Conservation (phyloP, 2,797 vertebrate species). For the Pseudopleuronectes americanus region DNA sequence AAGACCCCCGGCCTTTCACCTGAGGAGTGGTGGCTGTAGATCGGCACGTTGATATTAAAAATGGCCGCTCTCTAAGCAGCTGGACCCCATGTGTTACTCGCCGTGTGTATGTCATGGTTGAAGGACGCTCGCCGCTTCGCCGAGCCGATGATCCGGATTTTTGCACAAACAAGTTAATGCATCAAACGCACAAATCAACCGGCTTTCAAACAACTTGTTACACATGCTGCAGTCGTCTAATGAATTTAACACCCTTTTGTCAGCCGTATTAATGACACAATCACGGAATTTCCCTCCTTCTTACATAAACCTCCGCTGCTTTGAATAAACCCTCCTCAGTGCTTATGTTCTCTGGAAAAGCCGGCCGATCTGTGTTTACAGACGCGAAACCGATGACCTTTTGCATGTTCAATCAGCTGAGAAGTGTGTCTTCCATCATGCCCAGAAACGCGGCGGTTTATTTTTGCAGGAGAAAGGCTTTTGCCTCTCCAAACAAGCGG, state of each 20-base stretch:
- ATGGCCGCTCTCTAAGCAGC: slow-evolving; percentile 65
- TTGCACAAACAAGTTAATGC: slow-evolving; percentile 29
- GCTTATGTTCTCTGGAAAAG: slow-evolving; percentile 59
- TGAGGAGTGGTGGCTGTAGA: slow-evolving; percentile 22
- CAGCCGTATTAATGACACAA: slow-evolving; percentile 80
- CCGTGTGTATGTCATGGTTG: slow-evolving; percentile 45
- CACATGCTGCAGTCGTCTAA: slow-evolving; percentile 79
- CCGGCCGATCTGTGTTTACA: slow-evolving; percentile 65
- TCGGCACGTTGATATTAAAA: slow-evolving; percentile 45
- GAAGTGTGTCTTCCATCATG: slow-evolving; percentile 80
- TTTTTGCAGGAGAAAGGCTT: slow-evolving; percentile 78
- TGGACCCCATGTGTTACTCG: slow-evolving; percentile 74
- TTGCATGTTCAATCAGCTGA: slow-evolving; percentile 70
- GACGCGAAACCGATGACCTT: slow-evolving; percentile 71
- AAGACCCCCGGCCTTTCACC: slow-evolving; percentile 50
- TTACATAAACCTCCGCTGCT: slow-evolving; percentile 74
- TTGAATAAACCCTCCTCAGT: slow-evolving; percentile 78
- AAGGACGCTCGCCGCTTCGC: slow-evolving; percentile 37
- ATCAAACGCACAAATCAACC: slow-evolving; percentile 48
- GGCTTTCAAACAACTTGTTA: slow-evolving; percentile 76
- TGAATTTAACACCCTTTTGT: slow-evolving; percentile 80
- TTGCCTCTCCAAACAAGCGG: slow-evolving; percentile 73
- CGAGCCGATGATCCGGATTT: slow-evolving; percentile 43
- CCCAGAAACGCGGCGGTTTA: slow-evolving; percentile 66
- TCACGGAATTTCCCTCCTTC: slow-evolving; percentile 72